Conservation (phyloP, 2,888 invertebrate species). For the Lasioglossum leucozonium region DNA sequence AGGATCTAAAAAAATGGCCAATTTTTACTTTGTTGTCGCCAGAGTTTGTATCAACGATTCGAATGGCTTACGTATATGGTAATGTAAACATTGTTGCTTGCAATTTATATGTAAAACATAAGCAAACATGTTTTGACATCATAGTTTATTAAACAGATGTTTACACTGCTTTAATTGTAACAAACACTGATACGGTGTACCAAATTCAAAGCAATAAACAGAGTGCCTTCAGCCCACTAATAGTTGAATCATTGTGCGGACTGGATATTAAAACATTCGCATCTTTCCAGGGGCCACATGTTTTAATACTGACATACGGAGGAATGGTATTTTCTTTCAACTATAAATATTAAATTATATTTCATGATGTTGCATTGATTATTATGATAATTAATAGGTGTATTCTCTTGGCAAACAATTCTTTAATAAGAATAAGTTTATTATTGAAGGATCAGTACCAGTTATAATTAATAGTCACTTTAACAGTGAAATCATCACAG, state of each 20-base stretch:
- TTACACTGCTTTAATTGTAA: constrained; percentile 86
- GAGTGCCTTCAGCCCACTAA: constrained; percentile 86
- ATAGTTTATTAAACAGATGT: constrained; percentile 76
- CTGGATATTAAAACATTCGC: constrained; percentile 86
- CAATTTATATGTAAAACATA: not conserved
- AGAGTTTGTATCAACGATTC: constrained; percentile 85
- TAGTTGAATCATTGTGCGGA: constrained; percentile 85
- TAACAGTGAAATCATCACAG: constrained; percentile 83
- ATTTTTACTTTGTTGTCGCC: constrained; percentile 86
- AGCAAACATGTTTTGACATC: not conserved
- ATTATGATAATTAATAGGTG: constrained; percentile 77
- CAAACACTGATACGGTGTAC: constrained; percentile 86
- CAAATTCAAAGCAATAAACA: constrained; percentile 86
- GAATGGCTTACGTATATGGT: constrained; percentile 86
- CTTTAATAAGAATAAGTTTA: constrained; percentile 85
- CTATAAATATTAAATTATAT: not conserved
- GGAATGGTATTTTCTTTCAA: constrained; percentile 82
- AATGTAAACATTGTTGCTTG: constrained; percentile 48
- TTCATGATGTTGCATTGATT: not conserved
- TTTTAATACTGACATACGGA: constrained; percentile 86
- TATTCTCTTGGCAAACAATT: constrained; percentile 88
- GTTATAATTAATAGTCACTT: constrained; percentile 84
- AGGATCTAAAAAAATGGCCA: constrained; percentile 86
- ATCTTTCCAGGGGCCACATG: constrained; percentile 87
- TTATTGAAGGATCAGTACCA: constrained; percentile 85